Percentiles rank a stretch among this genome's conserved stretches.
Conservation (phyloP, 2,888 invertebrate genomes). For the Xylota sylvarum region DNA sequence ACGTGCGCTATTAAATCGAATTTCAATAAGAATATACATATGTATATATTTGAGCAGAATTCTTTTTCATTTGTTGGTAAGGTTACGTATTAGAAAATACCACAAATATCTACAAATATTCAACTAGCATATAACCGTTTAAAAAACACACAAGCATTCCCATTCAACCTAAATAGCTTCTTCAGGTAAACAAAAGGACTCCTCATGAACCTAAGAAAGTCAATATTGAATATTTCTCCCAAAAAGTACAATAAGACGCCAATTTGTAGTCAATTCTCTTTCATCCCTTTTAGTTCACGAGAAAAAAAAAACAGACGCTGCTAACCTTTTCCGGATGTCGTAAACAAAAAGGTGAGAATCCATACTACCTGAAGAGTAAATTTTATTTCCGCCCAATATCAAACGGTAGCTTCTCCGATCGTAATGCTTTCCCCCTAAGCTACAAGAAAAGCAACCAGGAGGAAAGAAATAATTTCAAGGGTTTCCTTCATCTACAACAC, state of each 20-base stretch:
- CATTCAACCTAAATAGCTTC: background rate
- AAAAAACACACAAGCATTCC: background rate
- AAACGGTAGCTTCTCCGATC: conserved; percentile 16
- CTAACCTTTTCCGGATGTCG: conserved; percentile 20
- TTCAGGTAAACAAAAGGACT: background rate
- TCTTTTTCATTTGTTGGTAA: no score
- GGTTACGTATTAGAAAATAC: no score
- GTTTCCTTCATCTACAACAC: conserved; percentile 1
- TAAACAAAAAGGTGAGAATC: conserved; percentile 46
- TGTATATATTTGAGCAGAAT: no score
- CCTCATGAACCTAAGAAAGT: background rate
- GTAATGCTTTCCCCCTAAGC: background rate
- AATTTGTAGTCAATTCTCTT: conserved; percentile 2
- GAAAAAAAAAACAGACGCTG: conserved; percentile 13
- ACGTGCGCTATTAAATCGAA: no score
- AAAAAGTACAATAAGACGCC: conserved; percentile 21
- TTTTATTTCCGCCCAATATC: conserved; percentile 51
- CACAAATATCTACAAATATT: no score
- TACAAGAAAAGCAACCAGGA: background rate
- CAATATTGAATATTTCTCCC: background rate
- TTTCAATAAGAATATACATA: no score
- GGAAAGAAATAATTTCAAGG: background rate
- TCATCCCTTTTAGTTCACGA: background rate
- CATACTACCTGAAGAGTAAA: conserved; percentile 26
- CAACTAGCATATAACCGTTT: no score